A percentile compares a stretch with the other conserved stretches of the same genome.
These are phyloP conservation scores for Epinephelus coioides DNA, from an alignment of 2,797 vertebrate genomes.

Conservation along the genomic window DNA sequence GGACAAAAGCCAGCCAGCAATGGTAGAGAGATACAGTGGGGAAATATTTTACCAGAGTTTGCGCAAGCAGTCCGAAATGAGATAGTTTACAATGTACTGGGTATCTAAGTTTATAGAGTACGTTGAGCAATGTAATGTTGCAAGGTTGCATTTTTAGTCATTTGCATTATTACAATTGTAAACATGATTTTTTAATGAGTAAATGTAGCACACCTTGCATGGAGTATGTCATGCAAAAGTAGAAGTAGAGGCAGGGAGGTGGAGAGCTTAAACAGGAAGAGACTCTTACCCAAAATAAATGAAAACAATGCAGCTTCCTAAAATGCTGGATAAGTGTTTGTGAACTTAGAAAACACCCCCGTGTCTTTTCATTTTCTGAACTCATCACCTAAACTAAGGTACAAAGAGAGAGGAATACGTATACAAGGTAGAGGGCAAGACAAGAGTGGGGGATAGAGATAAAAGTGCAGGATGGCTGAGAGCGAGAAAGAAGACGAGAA, in stretches of 20 bases:
- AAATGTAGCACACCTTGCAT: not conserved
- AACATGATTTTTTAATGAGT: not conserved
- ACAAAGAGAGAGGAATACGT: not conserved
- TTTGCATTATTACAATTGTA: too few relatives aligned
- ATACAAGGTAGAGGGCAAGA: not conserved
- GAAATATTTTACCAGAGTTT: too few relatives aligned
- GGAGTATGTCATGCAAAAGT: not conserved
- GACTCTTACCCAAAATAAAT: constrained; percentile 2
- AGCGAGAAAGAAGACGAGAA: constrained; percentile 25
- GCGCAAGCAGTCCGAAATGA: too few relatives aligned
- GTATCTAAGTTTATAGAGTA: too few relatives aligned
- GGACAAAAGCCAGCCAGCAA: too few relatives aligned
- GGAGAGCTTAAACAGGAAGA: constrained; percentile 10
- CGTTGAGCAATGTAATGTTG: too few relatives aligned
- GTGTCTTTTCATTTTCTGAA: constrained; percentile 22
- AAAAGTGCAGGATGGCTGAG: constrained; percentile 22
- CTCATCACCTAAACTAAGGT: not conserved
- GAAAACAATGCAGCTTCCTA: constrained; percentile 1
- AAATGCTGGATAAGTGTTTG: constrained; percentile 1
- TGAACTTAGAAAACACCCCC: constrained; percentile 12
- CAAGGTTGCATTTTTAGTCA: too few relatives aligned
- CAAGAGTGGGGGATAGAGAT: constrained; percentile 13
- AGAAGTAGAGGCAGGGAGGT: not conserved
- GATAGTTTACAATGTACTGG: too few relatives aligned
- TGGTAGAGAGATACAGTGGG: too few relatives aligned